Base-by-base conservation (phyloP, 2,113 vertebrate genomes). In the Pelobates fuscus region DNA sequence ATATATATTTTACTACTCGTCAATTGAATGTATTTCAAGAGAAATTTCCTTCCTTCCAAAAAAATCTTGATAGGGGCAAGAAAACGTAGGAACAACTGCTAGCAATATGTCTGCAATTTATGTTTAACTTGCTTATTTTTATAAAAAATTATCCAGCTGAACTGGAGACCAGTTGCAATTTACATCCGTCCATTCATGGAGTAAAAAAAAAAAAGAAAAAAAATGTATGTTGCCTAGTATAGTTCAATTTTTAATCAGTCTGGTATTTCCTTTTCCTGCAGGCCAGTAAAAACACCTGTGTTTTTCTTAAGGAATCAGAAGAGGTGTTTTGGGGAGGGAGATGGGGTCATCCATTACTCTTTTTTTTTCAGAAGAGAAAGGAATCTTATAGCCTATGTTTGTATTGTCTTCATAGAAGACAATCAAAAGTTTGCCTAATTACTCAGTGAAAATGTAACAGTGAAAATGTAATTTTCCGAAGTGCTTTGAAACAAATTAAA, bases 191-290 rank as follows among this genome's bases (percentile, higher is more conserved):
- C n/a, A 0, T 67, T 64, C 21, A 2, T 17, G 75, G 61, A 30
- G 5, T 3, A 20, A 20, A 52, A 3, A 18, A 49, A 17, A 17
- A 4, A 8, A 77, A 29, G 3, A 18, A 49, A 49, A 49, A 14
- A 14, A 77, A 61, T 77, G 81, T 67, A 68, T 63, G 74, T 79
- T 65, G 79, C 69, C 0, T 14, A 77, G 60, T 0, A 43, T 57
- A 70, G 80, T 25, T 81, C 63, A 12, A 69, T 61, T 81, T 84
- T 83, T 86, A 83, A 86, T 87, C 86, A 84, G 70, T 24, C 30
- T 81, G 82, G 80, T 72, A 86, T 89, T 89, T 88, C 85, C 86
- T 85, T 77, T 76, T 85, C 70, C 85, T 80, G 78, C 1, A 0
- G 80, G 77, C 81, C 78, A 67, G 68, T 7, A 76, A 44, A 59